Percentiles rank a stretch among this genome's conserved stretches.
These are phyloP conservation scores for Aurelia sp. DNA, from an alignment of 30 jellyfish, hydroid and myxozoan genomes.

Conservation along the genomic window DNA sequence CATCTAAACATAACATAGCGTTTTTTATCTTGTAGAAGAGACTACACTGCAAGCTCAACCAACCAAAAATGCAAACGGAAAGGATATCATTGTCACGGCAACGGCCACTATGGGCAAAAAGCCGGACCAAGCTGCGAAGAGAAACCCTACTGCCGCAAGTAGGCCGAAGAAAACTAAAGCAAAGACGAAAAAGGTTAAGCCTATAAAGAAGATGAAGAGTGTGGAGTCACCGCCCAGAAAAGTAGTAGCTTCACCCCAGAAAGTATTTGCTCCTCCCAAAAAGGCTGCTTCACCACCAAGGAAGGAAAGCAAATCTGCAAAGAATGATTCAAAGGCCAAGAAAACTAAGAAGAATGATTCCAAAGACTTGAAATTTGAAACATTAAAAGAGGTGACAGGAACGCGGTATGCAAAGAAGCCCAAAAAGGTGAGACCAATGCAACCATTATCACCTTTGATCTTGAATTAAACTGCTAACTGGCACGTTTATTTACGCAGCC, in stretches of 20 bases:
- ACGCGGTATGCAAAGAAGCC: conserved; percentile 40
- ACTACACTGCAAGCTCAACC: conserved; percentile 11
- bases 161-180: conserved; percentile 11
- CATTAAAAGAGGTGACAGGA: conserved; percentile 43
- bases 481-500: too few species aligned
- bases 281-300: conserved; percentile 40
- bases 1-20: too few species aligned
- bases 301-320: conserved; percentile 9
- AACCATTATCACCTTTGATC: too few species aligned
- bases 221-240: conserved; percentile 15
- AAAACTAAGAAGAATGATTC: conserved; percentile 2
- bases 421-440: background rate
- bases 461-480: too few species aligned
- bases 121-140: conserved; percentile 10
- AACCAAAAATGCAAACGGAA: conserved; percentile 52
- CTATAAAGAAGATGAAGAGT: background rate
- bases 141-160: conserved; percentile 44
- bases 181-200: background rate
- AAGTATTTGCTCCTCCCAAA: conserved; percentile 33
- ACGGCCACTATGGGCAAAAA: conserved; percentile 68
- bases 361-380: conserved; percentile 20
- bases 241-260: conserved; percentile 13
- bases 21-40: background rate
- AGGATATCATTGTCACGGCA: conserved; percentile 55
- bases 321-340: conserved; percentile 6